These are phyloP conservation scores for Mionectes macconnelli DNA, from an alignment of 2,113 vertebrate genomes.

Conservation along the genomic window DNA sequence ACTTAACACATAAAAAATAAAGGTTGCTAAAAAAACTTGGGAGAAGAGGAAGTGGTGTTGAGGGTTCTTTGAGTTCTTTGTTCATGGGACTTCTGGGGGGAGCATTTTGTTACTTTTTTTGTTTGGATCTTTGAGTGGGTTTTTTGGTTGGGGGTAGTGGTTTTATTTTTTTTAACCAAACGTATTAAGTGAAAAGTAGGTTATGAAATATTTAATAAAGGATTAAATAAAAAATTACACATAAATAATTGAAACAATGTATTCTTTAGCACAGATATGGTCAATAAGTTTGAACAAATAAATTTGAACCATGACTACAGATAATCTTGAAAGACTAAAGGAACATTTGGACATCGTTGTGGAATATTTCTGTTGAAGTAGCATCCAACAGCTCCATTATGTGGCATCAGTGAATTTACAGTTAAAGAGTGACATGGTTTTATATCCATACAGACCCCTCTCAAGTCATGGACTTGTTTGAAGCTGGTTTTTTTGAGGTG, in stretches of 20 bases:
- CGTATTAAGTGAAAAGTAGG: neutral
- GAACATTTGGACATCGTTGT: neutral
- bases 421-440: neutral
- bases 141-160: neutral
- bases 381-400: neutral
- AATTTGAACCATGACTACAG: neutral
- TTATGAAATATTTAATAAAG: neutral
- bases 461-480: neutral
- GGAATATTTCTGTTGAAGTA: neutral
- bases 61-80: neutral
- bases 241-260: neutral
- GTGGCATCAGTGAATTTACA: neutral
- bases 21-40: neutral
- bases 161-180: neutral
- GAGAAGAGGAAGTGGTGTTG: neutral
- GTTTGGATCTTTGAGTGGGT: neutral
- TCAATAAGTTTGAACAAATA: neutral
- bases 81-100: neutral
- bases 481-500: neutral
- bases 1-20: neutral
- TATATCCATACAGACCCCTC: neutral
- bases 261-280: neutral
- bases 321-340: neutral
- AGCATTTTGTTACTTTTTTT: neutral
- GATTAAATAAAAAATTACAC: neutral